Percentiles rank a stretch among this genome's conserved stretches.
Conservation (phyloP, 2,888 invertebrate species). For the Hyalella azteca region DNA sequence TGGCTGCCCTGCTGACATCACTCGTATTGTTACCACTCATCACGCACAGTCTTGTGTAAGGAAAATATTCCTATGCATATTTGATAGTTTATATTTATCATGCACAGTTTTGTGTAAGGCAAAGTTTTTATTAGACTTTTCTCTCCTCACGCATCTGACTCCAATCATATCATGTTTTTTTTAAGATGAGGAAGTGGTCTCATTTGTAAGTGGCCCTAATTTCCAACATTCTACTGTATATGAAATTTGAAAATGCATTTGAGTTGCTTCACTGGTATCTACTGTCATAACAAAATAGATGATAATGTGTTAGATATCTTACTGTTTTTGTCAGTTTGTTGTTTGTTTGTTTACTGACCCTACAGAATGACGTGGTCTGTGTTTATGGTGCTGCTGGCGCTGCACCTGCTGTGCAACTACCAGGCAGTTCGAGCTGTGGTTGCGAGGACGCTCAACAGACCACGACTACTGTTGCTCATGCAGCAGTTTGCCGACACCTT, state of each 20-base stretch:
- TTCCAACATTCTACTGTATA: conserved; percentile 54
- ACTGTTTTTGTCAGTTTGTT: too few species aligned
- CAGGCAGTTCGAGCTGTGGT: conserved; percentile 81
- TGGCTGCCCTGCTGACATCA: conserved; percentile 81
- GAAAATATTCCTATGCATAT: too few species aligned
- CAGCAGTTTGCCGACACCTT: conserved; percentile 72
- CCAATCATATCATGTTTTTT: too few species aligned
- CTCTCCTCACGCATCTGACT: too few species aligned
- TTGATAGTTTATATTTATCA: too few species aligned
- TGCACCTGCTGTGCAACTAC: conserved; percentile 88
- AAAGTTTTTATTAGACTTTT: too few species aligned
- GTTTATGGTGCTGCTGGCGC: conserved; percentile 74
- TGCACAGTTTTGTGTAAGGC: too few species aligned
- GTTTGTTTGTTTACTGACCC: too few species aligned
- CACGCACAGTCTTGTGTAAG: conserved; percentile 64
- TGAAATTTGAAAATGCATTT: conserved; percentile 50
- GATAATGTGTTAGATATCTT: too few species aligned
- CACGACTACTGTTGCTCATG: conserved; percentile 75
- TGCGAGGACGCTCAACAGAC: conserved; percentile 80
- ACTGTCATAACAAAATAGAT: too few species aligned
- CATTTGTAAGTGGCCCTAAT: too few species aligned
- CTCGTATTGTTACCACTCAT: conserved; percentile 75
- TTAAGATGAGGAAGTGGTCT: too few species aligned
- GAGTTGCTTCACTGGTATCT: not conserved
- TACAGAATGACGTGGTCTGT: conserved; percentile 75